A percentile compares a stretch with the other conserved stretches of the same genome.
Evolutionary conservation across 23 tunicate species (phyloP).

Genomic region (Phallusia fumigata): DNA sequence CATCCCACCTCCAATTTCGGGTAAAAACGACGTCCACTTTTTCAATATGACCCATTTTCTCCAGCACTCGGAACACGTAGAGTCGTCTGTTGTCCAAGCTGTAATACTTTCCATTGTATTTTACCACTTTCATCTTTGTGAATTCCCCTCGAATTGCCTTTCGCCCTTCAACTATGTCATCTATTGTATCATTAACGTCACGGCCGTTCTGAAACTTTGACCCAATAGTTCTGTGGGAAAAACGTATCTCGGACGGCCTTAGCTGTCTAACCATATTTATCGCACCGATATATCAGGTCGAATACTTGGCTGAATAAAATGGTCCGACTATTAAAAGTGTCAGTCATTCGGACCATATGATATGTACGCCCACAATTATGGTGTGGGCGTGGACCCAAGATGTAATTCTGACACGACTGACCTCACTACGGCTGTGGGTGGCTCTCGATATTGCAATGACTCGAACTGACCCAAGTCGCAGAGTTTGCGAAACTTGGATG

Average conservation of each 20-base stretch:
- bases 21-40: background rate
- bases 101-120: background rate
- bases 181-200: background rate
- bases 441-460: too few species aligned
- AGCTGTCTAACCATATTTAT: background rate
- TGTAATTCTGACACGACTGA: too few species aligned
- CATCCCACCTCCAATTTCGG: background rate
- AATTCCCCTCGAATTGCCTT: background rate
- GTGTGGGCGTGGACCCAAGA: too few species aligned
- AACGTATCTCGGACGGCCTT: slow-evolving; percentile 27
- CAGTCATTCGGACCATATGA: too few species aligned
- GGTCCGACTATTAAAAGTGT: too few species aligned
- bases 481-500: too few species aligned
- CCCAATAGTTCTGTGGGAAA: slow-evolving; percentile 8
- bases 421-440: too few species aligned
- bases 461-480: too few species aligned
- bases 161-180: background rate
- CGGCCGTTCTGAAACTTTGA: slow-evolving; percentile 7
- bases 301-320: too few species aligned
- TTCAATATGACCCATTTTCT: background rate
- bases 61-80: slow-evolving; percentile 7
- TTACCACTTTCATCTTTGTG: slow-evolving; percentile 15
- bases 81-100: slow-evolving; percentile 9
- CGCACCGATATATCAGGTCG: too few species aligned
- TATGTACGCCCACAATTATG: too few species aligned